These are phyloP conservation scores for Hypanus sabinus DNA, from an alignment of 2,113 vertebrate species.

Conservation along the genomic window DNA sequence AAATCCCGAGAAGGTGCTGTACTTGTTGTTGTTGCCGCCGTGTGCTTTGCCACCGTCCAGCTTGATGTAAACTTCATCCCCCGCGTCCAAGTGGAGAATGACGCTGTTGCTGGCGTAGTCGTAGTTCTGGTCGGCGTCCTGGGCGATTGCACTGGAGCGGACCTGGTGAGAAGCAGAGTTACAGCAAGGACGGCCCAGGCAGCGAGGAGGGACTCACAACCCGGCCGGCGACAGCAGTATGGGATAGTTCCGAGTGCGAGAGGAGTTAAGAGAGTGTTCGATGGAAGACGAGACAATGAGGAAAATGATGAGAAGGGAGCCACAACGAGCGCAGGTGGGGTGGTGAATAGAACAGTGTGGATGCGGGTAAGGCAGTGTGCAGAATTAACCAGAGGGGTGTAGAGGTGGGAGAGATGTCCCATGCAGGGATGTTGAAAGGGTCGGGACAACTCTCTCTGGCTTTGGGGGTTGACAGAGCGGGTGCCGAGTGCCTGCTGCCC, in stretches of 20 bases:
- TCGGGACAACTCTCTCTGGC: too few species aligned
- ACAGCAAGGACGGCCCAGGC: too few species aligned
- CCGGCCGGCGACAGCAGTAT: background rate
- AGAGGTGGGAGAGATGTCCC: background rate
- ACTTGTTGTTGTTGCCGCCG: constrained; percentile 98
- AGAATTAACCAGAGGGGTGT: too few species aligned
- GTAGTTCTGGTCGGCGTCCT: constrained; percentile 96
- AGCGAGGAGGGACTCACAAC: background rate
- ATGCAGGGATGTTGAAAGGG: too few species aligned
- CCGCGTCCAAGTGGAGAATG: constrained; percentile 91
- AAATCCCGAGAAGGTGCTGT: constrained; percentile 98
- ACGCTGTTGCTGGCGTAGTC: constrained; percentile 98
- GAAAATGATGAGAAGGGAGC: background rate
- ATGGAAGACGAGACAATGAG: background rate
- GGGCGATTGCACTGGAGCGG: constrained; percentile 90
- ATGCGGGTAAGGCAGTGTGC: background rate
- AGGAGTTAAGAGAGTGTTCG: background rate
- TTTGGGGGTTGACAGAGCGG: background rate
- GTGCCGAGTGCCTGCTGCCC: background rate
- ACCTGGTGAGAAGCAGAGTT: constrained; percentile 61
- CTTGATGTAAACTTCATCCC: constrained; percentile 94
- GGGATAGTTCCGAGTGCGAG: background rate
- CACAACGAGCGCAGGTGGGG: background rate
- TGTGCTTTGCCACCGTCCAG: constrained; percentile 95
- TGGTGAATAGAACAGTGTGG: background rate